These are phyloP conservation scores for Ceramica pisi DNA, from an alignment of 2,888 invertebrate species.

Conservation along the genomic window DNA sequence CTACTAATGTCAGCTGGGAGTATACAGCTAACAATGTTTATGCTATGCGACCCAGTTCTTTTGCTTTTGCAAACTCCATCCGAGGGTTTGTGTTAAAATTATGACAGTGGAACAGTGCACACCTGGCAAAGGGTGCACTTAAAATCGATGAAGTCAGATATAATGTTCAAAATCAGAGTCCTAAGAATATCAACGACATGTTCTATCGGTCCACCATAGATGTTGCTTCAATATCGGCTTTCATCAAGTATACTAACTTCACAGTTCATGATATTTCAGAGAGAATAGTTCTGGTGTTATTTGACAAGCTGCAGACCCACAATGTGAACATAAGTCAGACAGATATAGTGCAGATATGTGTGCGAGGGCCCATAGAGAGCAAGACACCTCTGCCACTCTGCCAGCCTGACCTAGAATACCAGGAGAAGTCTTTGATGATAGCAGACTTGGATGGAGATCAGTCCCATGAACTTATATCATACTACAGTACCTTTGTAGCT, in stretches of 20 bases:
- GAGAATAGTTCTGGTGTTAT: slow-evolving; percentile 94
- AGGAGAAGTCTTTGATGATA: slow-evolving; percentile 93
- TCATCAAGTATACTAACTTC: slow-evolving; percentile 86
- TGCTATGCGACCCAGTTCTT: slow-evolving; percentile 93
- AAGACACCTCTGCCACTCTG: slow-evolving; percentile 88
- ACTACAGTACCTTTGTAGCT: slow-evolving; percentile 92
- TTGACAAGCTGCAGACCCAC: slow-evolving; percentile 93
- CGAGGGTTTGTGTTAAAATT: slow-evolving; percentile 95
- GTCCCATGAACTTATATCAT: slow-evolving; percentile 94
- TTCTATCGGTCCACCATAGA: slow-evolving; percentile 83
- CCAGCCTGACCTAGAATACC: slow-evolving; percentile 94
- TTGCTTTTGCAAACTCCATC: slow-evolving; percentile 92
- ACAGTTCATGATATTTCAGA: slow-evolving; percentile 92
- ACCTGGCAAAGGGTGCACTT: slow-evolving; percentile 87
- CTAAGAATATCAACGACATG: slow-evolving; percentile 85
- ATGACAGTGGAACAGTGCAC: slow-evolving; percentile 94
- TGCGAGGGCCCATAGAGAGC: slow-evolving; percentile 79
- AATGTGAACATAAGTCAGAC: slow-evolving; percentile 95
- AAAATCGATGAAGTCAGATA: slow-evolving; percentile 85
- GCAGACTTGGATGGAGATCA: slow-evolving; percentile 94
- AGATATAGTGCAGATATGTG: slow-evolving; percentile 94
- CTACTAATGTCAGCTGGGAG: slow-evolving; percentile 90
- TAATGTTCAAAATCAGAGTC: slow-evolving; percentile 86
- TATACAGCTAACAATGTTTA: slow-evolving; percentile 92
- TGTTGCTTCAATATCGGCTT: slow-evolving; percentile 84